Evolutionary conservation across 2,113 vertebrate species (phyloP).

Genomic region (Potamarius usumacintae): DNA sequence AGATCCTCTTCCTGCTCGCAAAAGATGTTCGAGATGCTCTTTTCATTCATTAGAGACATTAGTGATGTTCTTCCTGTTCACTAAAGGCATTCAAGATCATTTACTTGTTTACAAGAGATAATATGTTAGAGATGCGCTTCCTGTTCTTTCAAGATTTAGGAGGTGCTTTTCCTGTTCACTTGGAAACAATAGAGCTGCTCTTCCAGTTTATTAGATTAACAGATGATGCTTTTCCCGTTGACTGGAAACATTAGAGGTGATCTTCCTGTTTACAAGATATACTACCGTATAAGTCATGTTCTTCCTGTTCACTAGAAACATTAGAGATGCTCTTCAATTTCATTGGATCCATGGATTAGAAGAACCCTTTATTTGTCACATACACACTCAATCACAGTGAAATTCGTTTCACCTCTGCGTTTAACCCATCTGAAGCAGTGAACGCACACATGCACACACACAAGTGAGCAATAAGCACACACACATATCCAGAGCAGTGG

Average conservation of each 20-base stretch:
- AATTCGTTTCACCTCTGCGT: no score
- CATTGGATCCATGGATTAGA: neutral
- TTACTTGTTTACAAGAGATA: neutral
- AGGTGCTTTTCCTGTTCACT: neutral
- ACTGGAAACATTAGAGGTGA: neutral
- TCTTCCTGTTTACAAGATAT: neutral
- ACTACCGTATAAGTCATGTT: no score
- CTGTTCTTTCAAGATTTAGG: neutral
- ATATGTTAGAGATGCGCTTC: neutral
- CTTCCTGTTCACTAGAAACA: neutral
- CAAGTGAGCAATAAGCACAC: no score
- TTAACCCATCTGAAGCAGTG: no score
- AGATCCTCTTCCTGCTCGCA: neutral
- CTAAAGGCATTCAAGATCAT: neutral
- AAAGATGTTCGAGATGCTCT: neutral
- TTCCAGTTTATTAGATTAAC: neutral
- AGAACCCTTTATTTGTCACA: no score
- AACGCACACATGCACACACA: no score
- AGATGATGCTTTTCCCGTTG: neutral
- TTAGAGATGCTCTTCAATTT: neutral
- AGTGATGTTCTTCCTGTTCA: neutral
- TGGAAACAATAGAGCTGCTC: neutral
- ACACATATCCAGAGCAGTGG: no score
- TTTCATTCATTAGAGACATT: neutral
- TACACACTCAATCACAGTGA: no score